A percentile compares a stretch with the other conserved stretches of the same genome.
These are phyloP conservation scores for Amphimallon solstitiale DNA, from an alignment of 2,888 invertebrate genomes.

Conservation along the genomic window DNA sequence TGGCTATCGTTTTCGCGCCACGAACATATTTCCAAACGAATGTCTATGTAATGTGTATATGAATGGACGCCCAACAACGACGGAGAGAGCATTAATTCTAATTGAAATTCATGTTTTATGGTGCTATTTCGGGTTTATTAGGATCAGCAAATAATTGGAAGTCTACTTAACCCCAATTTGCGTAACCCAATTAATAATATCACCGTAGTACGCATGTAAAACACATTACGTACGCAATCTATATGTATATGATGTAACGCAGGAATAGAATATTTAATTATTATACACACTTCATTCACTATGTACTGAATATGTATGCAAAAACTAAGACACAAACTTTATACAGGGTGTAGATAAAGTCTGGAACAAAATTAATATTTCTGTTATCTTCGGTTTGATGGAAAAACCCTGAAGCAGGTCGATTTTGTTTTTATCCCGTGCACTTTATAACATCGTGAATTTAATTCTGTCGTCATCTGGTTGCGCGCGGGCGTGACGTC, in stretches of 20 bases:
- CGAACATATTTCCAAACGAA: neutral
- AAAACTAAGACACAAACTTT: too few species aligned
- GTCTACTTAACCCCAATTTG: constrained; percentile 31
- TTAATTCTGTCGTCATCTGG: too few species aligned
- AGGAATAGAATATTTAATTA: constrained; percentile 22
- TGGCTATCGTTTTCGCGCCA: too few species aligned
- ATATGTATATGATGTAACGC: constrained; percentile 14
- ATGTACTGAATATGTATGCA: neutral
- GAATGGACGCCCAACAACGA: neutral
- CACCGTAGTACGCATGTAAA: neutral
- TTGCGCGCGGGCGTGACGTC: too few species aligned
- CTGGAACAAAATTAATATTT: too few species aligned
- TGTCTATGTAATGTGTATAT: too few species aligned
- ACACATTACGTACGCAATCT: constrained; percentile 1
- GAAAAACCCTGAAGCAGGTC: too few species aligned
- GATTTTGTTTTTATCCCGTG: too few species aligned
- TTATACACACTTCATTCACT: neutral
- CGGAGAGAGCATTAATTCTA: constrained; percentile 9
- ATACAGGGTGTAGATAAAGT: too few species aligned
- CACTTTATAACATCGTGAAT: too few species aligned
- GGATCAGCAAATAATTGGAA: constrained; percentile 18
- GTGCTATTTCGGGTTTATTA: constrained; percentile 6
- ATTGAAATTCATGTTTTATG: constrained; percentile 4
- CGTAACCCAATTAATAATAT: constrained; percentile 25
- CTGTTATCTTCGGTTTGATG: too few species aligned